phyloP scores from a whole-genome alignment of 1,140 invertebrate species.

The Drosophila yakuba region DNA sequence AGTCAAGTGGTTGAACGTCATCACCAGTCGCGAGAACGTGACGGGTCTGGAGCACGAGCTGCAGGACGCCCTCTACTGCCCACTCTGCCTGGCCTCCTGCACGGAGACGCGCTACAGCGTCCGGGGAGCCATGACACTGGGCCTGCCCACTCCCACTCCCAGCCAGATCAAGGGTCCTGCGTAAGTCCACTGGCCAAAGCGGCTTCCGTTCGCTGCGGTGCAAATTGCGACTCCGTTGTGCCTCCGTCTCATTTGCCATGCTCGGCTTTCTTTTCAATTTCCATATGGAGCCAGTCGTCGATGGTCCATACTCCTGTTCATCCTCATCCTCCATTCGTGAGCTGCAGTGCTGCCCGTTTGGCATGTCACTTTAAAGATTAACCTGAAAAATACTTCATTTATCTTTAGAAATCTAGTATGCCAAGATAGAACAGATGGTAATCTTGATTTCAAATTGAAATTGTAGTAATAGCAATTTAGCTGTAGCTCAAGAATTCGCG shows the following conservation, averaged over 20 bases:
- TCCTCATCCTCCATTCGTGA: background rate
- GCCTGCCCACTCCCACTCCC: conserved; percentile 35
- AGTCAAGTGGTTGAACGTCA: conserved; percentile 84
- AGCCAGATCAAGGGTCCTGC: conserved; percentile 21
- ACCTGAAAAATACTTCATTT: background rate
- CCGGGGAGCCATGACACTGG: conserved; percentile 59
- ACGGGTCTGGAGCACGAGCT: conserved; percentile 78
- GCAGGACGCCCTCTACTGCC: conserved; percentile 81
- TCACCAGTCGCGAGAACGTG: conserved; percentile 69
- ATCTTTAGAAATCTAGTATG: no score
- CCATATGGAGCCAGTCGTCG: conserved; percentile 22
- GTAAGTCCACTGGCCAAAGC: conserved; percentile 49
- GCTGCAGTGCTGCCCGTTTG: conserved; percentile 8
- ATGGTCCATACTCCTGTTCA: background rate
- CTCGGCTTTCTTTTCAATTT: conserved; percentile 33
- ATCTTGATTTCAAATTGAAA: no score
- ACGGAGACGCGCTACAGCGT: conserved; percentile 65
- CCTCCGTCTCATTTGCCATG: conserved; percentile 20
- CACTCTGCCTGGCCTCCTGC: conserved; percentile 74
- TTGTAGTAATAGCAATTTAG: no score
- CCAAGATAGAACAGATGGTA: no score
- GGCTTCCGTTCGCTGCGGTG: conserved; percentile 26
- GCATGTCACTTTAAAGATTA: background rate
- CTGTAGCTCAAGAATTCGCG: no score
- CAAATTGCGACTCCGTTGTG: conserved; percentile 26